Conservation (phyloP, 1,140 invertebrate genomes). For the Macrotrachela quadricornifera region DNA sequence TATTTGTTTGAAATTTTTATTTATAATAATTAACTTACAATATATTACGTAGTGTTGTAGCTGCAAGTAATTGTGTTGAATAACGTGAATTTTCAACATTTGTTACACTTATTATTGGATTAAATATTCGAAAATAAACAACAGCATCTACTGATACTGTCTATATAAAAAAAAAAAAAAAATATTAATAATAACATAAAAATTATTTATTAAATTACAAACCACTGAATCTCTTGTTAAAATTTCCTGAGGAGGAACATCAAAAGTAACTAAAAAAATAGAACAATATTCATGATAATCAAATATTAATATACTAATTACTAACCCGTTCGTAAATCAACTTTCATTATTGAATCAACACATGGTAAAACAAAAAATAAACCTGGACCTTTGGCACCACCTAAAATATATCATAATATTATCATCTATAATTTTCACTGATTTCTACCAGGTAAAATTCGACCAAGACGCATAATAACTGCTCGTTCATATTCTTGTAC, state of each 20-base stretch:
- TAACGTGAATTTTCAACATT: conserved; percentile 11
- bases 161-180: no score
- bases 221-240: conserved; percentile 12
- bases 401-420: conserved; percentile 5
- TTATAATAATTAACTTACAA: conserved; percentile 21
- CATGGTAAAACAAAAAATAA: conserved; percentile 8
- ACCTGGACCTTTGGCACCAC: neutral
- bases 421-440: neutral
- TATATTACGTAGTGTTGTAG: conserved; percentile 11
- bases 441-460: conserved; percentile 1
- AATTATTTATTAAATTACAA: no score
- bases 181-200: no score
- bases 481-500: conserved; percentile 10
- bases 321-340: conserved; percentile 8
- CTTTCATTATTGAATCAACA: conserved; percentile 6
- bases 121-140: conserved; percentile 3
- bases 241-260: conserved; percentile 12
- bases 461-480: conserved; percentile 10
- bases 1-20: conserved; percentile 14
- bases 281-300: no score
- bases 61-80: conserved; percentile 10
- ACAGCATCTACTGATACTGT: conserved; percentile 9
- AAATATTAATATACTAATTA: no score
- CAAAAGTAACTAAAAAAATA: conserved; percentile 2
- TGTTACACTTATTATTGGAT: conserved; percentile 5